Conservation (phyloP, 1,140 invertebrate genomes). For the Potamilus streckersoni region DNA sequence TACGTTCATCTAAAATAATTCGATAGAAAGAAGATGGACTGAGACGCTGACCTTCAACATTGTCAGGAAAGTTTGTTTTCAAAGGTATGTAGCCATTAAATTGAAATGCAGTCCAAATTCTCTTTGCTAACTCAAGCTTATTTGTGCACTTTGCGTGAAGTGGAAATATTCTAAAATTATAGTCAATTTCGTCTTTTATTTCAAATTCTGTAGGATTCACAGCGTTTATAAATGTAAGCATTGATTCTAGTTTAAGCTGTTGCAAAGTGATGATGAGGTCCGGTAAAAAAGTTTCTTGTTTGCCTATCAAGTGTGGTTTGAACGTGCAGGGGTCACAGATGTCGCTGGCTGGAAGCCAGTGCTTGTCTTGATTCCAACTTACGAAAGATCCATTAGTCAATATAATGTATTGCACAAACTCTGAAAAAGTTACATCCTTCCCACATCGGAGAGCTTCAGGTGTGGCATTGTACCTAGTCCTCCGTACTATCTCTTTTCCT, state of each 20-base stretch:
- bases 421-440: conserved; percentile 37
- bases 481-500: conserved; percentile 22
- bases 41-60: not conserved
- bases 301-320: conserved; percentile 36
- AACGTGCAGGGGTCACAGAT: conserved; percentile 39
- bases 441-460: conserved; percentile 11
- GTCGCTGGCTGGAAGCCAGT: conserved; percentile 38
- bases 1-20: conserved; percentile 2
- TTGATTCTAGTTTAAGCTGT: conserved; percentile 14
- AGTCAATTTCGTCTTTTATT: conserved; percentile 34
- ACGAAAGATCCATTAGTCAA: not conserved
- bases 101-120: conserved; percentile 37
- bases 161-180: conserved; percentile 27
- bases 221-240: conserved; percentile 10
- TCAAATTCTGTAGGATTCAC: conserved; percentile 18
- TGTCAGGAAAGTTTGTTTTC: conserved; percentile 6
- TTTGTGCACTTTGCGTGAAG: conserved; percentile 25
- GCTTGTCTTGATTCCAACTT: conserved; percentile 30
- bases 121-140: conserved; percentile 15
- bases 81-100: conserved; percentile 36
- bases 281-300: conserved; percentile 37
- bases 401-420: conserved; percentile 35
- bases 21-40: not conserved
- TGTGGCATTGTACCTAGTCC: conserved; percentile 11
- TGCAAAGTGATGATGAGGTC: conserved; percentile 27